These are phyloP conservation scores for Drosophila stalkeri DNA, from an alignment of 2,888 invertebrate genomes.

Conservation along the genomic window DNA sequence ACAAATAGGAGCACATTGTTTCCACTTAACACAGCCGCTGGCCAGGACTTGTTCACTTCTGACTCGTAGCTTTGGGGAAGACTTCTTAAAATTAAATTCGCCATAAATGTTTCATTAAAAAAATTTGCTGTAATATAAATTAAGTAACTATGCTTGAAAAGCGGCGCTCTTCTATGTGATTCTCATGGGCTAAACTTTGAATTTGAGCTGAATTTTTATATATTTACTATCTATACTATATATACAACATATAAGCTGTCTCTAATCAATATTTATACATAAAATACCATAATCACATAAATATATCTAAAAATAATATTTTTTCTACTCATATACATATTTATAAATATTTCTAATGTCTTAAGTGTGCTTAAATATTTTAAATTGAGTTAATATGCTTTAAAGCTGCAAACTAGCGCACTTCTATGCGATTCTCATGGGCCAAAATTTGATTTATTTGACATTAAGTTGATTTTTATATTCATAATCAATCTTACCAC, in stretches of 20 bases:
- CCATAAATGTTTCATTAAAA: not conserved
- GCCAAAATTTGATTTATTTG: not conserved
- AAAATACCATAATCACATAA: too few relatives aligned
- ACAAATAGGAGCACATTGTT: not conserved
- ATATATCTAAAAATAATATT: too few relatives aligned
- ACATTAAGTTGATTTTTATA: not conserved
- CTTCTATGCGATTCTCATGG: conserved; percentile 1
- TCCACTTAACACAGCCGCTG: conserved; percentile 9
- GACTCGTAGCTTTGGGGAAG: not conserved
- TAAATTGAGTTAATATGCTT: not conserved
- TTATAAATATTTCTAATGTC: too few relatives aligned
- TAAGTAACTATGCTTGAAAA: not conserved
- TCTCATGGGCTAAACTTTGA: not conserved
- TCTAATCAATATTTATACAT: too few relatives aligned
- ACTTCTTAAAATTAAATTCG: not conserved
- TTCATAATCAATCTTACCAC: not conserved
- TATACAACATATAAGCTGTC: too few relatives aligned
- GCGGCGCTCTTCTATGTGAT: not conserved
- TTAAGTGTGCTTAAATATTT: too few relatives aligned
- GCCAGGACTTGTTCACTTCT: not conserved
- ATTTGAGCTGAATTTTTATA: too few relatives aligned
- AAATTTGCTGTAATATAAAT: not conserved
- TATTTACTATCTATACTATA: too few relatives aligned
- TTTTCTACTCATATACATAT: too few relatives aligned
- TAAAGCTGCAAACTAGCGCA: not conserved